Conservation (phyloP, 35 echinoderm and acorn worm species). For the Holothuria glaberrima region DNA sequence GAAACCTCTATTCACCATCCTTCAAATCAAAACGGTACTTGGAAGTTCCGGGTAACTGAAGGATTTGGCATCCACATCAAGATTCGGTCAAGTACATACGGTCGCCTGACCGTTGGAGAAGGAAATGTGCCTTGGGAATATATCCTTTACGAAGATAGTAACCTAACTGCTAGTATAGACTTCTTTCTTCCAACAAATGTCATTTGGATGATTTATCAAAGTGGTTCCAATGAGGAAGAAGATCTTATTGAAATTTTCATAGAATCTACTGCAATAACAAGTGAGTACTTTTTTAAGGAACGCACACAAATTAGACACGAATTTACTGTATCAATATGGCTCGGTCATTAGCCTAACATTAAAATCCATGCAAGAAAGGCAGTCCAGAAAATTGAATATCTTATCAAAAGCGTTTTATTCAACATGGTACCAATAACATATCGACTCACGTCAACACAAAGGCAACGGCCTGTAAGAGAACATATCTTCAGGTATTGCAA, state of each 20-base stretch:
- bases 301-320: too few species aligned
- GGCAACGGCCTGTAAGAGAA: too few species aligned
- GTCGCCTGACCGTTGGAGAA: background rate
- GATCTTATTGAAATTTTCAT: background rate
- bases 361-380: too few species aligned
- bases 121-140: background rate
- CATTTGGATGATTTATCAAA: background rate
- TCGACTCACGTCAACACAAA: too few species aligned
- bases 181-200: background rate
- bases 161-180: background rate
- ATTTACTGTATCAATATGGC: too few species aligned
- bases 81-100: background rate
- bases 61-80: background rate
- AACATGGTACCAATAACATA: too few species aligned
- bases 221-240: background rate
- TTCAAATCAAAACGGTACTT: background rate
- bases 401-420: too few species aligned
- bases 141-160: too few species aligned
- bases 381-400: too few species aligned
- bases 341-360: too few species aligned
- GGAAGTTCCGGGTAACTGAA: background rate
- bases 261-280: background rate
- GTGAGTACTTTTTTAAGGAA: background rate
- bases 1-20: background rate
- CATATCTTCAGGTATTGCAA: too few species aligned